Percentiles rank a stretch among this genome's conserved stretches.
Conservation (phyloP, 2,797 vertebrate species). For the Danio choprae region DNA sequence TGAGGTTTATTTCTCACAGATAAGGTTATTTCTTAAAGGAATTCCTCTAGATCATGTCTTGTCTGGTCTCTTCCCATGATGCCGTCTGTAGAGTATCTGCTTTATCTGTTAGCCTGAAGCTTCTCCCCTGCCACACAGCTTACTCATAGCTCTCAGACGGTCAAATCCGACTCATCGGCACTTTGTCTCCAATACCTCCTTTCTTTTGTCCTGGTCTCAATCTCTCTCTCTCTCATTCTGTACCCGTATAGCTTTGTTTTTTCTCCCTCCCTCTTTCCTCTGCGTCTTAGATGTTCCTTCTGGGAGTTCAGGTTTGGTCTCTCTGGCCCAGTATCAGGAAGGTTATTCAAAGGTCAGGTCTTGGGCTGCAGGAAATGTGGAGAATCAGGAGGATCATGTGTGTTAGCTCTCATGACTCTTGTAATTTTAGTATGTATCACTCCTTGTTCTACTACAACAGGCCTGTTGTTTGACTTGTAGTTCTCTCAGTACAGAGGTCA, state of each 20-base stretch:
- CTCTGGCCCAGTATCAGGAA: slow-evolving; percentile 32
- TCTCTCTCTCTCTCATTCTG: not conserved
- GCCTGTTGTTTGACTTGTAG: slow-evolving; percentile 29
- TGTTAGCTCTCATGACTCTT: slow-evolving; percentile 38
- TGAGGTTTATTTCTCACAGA: slow-evolving; percentile 31
- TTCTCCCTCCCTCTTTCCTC: not conserved
- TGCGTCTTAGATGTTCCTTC: not conserved
- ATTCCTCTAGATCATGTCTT: slow-evolving; percentile 22
- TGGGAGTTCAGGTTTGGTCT: slow-evolving; percentile 20
- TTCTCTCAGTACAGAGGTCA: slow-evolving; percentile 32
- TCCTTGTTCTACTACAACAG: slow-evolving; percentile 41
- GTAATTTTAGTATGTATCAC: slow-evolving; percentile 33
- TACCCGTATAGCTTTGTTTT: not conserved
- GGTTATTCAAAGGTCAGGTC: slow-evolving; percentile 40
- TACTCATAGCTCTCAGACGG: slow-evolving; percentile 28
- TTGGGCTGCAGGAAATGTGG: slow-evolving; percentile 32
- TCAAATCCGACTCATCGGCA: slow-evolving; percentile 19
- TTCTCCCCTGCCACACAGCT: slow-evolving; percentile 20
- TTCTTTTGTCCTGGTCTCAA: not conserved
- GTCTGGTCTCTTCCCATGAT: slow-evolving; percentile 13
- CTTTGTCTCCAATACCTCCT: not conserved
- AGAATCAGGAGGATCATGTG: slow-evolving; percentile 34
- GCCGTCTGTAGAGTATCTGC: slow-evolving; percentile 22
- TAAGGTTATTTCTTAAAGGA: slow-evolving; percentile 43
- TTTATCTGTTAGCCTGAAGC: slow-evolving; percentile 30